Base-by-base conservation (phyloP, 2,113 vertebrate species). In the Potamarius usumacintae region DNA sequence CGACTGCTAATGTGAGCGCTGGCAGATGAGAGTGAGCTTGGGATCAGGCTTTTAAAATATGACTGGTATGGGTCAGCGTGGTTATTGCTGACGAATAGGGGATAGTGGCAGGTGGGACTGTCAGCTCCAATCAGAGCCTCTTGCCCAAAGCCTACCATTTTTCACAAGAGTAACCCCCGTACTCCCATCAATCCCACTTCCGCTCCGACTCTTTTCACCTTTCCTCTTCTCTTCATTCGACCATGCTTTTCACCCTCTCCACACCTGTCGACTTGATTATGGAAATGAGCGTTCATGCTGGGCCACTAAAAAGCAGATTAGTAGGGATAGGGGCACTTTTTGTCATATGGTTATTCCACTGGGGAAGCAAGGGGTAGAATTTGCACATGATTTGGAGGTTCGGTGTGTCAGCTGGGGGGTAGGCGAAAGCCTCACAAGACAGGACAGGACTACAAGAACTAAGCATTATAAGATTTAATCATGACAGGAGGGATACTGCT, bases 231-330 rank as follows among this genome's bases (percentile, higher is more conserved):
- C 67, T 14, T 63, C 65, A 91, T 34, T 93, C 85, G 17, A 71
- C 86, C 85, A 63, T 86, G 91, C 87, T 89, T 91, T 91, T 89
- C 90, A 95, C 93, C 91, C 94, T 91, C 91, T 94, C 95, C 96
- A 97, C 96, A 97, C 96, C 96, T 96, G 96, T 97, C 97, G 94
- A 94, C 93, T 93, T 91, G 96, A 98, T 97, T 97, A 98, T 97
- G 97, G 94, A 96, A 94, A 97, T 97, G 94, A 96, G 94, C 87
- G 92, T 96, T 95, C 94, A 91, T 89, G 90, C 83, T 0, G 25
- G 50, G 92, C 90, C 92, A 93, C 93, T 94, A 94, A 95, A 92
- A 95, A 96, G 94, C 94, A 94, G 95, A 96, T 95, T 96, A 94
- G 94, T 90, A 90, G 78, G 91, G 85, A 90, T 92, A 95, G 95